phyloP scores from a whole-genome alignment of 2,888 invertebrate genomes.

The Drosophila melanocephala region DNA sequence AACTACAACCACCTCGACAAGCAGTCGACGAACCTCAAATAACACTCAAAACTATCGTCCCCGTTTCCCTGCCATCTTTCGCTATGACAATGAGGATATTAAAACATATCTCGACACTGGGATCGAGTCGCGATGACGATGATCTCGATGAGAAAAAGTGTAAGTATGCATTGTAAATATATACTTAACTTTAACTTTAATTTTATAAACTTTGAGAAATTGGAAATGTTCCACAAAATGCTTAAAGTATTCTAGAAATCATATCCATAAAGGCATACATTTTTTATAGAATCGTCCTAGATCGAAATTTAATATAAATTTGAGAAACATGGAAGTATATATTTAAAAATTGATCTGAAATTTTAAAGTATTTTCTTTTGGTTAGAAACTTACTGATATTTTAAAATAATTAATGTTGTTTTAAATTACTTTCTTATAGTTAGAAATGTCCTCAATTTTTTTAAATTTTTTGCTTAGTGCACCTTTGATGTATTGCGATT shows the following conservation, averaged over 20 bases:
- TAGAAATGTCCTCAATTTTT: too few species aligned
- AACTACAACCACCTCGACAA: conserved; percentile 74
- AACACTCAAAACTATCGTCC: conserved; percentile 41
- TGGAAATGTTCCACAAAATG: neutral
- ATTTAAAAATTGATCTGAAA: neutral
- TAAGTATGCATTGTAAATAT: conserved; percentile 45
- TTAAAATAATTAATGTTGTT: too few species aligned
- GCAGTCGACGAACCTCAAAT: conserved; percentile 68
- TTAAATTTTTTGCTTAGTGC: too few species aligned
- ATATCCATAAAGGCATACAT: neutral
- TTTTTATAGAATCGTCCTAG: neutral
- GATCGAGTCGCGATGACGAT: conserved; percentile 83
- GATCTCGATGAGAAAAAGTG: conserved; percentile 78
- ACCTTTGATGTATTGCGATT: too few species aligned
- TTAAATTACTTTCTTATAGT: too few species aligned
- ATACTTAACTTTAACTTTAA: neutral
- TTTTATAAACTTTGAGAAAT: neutral
- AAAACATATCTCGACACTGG: conserved; percentile 83
- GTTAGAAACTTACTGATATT: neutral
- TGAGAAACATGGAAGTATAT: neutral
- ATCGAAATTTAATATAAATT: neutral
- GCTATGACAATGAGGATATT: conserved; percentile 81
- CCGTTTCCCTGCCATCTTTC: conserved; percentile 64
- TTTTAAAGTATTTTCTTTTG: neutral
- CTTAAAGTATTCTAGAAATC: neutral